Conservation (phyloP, 2,888 invertebrate species). For the Pterobdella sp. region DNA sequence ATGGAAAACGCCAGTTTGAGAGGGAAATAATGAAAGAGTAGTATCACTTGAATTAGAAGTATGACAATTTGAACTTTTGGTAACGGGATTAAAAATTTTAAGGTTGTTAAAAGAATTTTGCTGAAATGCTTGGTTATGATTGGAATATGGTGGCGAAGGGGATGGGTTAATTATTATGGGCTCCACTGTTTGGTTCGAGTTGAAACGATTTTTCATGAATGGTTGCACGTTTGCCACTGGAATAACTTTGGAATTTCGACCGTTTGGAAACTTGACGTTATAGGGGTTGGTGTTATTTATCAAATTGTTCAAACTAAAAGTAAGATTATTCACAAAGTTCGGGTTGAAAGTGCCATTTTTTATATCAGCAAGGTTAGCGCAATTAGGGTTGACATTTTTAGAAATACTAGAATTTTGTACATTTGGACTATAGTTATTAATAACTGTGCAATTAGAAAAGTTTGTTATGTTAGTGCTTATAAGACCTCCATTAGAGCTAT, state of each 20-base stretch:
- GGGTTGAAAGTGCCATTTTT: too few relatives aligned
- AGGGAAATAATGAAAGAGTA: background rate
- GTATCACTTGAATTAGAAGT: too few relatives aligned
- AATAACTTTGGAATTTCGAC: slow-evolving; percentile 16
- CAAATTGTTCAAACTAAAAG: too few relatives aligned
- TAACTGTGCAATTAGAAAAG: too few relatives aligned
- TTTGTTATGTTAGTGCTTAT: too few relatives aligned
- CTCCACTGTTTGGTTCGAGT: background rate
- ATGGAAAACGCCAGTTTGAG: background rate
- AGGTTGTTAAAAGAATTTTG: background rate
- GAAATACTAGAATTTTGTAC: too few relatives aligned
- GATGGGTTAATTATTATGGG: slow-evolving; percentile 21
- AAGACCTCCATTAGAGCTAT: too few relatives aligned
- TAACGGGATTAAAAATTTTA: background rate
- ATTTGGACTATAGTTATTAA: too few relatives aligned
- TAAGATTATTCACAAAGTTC: too few relatives aligned
- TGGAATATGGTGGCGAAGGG: background rate
- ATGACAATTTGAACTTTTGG: background rate
- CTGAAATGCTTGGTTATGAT: background rate
- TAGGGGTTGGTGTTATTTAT: background rate
- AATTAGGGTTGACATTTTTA: too few relatives aligned
- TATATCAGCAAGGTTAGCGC: too few relatives aligned
- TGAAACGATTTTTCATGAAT: slow-evolving; percentile 24
- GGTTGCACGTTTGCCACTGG: slow-evolving; percentile 35
- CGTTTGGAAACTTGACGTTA: background rate